phyloP scores from a whole-genome alignment of 2,797 vertebrate genomes.

The Amblyraja radiata region DNA sequence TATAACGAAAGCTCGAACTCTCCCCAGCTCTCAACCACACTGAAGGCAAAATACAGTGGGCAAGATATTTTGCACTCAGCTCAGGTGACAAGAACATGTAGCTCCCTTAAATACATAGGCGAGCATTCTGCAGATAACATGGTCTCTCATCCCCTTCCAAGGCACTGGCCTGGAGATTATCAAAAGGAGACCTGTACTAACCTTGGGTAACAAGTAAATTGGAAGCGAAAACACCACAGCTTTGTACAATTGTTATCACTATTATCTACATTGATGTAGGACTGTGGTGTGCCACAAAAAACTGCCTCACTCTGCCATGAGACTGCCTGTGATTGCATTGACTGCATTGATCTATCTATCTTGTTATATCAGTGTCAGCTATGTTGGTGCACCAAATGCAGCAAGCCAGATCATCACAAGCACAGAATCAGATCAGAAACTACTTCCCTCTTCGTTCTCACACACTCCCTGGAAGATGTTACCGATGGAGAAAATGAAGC shows the following conservation, averaged over 20 bases:
- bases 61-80: background rate
- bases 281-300: constrained; percentile 18
- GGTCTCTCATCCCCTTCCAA: background rate
- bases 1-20: background rate
- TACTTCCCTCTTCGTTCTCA: background rate
- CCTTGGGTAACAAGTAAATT: background rate
- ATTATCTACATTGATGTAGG: background rate
- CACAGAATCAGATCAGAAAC: background rate
- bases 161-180: background rate
- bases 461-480: background rate
- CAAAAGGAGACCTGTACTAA: background rate
- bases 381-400: background rate
- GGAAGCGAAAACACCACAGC: background rate
- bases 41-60: background rate
- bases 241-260: constrained; percentile 16
- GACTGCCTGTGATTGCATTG: background rate
- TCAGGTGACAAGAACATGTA: background rate
- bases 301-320: background rate
- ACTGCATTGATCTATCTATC: background rate
- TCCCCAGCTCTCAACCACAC: no score
- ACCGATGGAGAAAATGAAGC: constrained; percentile 1
- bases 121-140: no score
- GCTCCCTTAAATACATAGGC: background rate
- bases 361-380: background rate
- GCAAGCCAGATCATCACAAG: background rate